These are phyloP conservation scores for Cenopis cana DNA, from an alignment of 2,888 invertebrate genomes.

Conservation along the genomic window DNA sequence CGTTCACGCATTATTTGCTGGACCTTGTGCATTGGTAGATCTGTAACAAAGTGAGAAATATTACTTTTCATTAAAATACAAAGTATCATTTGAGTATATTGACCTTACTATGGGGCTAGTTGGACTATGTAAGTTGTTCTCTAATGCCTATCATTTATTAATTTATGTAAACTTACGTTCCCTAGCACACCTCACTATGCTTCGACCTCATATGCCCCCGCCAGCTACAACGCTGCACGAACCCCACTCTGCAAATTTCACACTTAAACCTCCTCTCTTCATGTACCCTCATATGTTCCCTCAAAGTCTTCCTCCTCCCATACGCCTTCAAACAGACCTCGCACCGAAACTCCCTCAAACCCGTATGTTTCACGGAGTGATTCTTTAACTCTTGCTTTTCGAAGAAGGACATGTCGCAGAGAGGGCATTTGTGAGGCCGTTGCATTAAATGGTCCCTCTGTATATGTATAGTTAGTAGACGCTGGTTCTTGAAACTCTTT, in stretches of 20 bases:
- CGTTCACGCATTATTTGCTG: slow-evolving; percentile 72
- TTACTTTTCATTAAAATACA: no score
- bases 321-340: slow-evolving; percentile 56
- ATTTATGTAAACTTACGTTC: neutral
- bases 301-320: slow-evolving; percentile 49
- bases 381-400: slow-evolving; percentile 60
- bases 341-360: slow-evolving; percentile 60
- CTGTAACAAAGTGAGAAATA: slow-evolving; percentile 54
- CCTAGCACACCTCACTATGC: slow-evolving; percentile 24
- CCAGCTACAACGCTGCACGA: slow-evolving; percentile 53
- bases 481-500: slow-evolving; percentile 59
- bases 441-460: slow-evolving; percentile 45
- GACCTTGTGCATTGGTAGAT: slow-evolving; percentile 67
- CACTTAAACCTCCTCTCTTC: slow-evolving; percentile 55
- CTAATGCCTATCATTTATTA: no score
- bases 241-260: slow-evolving; percentile 61
- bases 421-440: slow-evolving; percentile 46
- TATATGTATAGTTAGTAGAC: slow-evolving; percentile 60
- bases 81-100: no score
- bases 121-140: no score
- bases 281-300: slow-evolving; percentile 46
- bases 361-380: slow-evolving; percentile 65
- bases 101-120: no score
- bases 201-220: slow-evolving; percentile 54
- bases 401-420: slow-evolving; percentile 62